Evolutionary conservation across 2,888 invertebrate species (phyloP), one percentile per base, ranked within the genome.

Genomic region (Drosophila buzzatii): DNA sequence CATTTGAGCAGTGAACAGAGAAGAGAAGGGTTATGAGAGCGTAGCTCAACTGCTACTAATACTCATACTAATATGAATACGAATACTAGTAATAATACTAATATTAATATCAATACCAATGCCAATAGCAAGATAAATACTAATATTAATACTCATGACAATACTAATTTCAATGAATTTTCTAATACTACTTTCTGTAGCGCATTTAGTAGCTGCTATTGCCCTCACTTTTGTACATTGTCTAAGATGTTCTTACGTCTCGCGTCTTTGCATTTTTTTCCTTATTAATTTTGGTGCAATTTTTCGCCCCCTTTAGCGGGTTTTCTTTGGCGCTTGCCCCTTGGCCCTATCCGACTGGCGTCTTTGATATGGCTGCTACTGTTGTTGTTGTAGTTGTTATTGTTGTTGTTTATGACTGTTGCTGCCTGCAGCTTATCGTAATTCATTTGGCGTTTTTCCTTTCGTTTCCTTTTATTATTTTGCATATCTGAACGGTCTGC

Each of bases 221-320:
- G 59, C 0, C 51, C 14, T 37, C 9, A 31, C 18, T 45, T 16
- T 35, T 27, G 9, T 18, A n/a, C 58, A 59, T 65, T 74, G 51
- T 41, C 55, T 66, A 65, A 75, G 82, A 86, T 79, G 69, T 71
- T 61, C 67, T 84, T 77, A 73, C 45, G 45, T 45, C 70, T 67
- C 65, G 64, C 66, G 70, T 68, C 70, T 76, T 65, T 44, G 65
- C 63, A 57, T 42, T 82, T 69, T 60, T 60, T 66, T 64, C 63
- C 73, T 84, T 85, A 80, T 88, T 85, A 88, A 82, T 88, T 84
- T 79, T 73, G 85, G 80, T 85, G 84, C 83, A 84, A 88, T 77
- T 88, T 82, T 88, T 79, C 83, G 76, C 23, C 83, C 85, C 84
- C 85, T 85, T 87, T 73, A 44, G 66, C 56, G 74, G 57, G 78